Percentiles rank a stretch among this genome's conserved stretches.
phyloP scores from a whole-genome alignment of 1,140 invertebrate species.

The Tetragnatha versicolor region DNA sequence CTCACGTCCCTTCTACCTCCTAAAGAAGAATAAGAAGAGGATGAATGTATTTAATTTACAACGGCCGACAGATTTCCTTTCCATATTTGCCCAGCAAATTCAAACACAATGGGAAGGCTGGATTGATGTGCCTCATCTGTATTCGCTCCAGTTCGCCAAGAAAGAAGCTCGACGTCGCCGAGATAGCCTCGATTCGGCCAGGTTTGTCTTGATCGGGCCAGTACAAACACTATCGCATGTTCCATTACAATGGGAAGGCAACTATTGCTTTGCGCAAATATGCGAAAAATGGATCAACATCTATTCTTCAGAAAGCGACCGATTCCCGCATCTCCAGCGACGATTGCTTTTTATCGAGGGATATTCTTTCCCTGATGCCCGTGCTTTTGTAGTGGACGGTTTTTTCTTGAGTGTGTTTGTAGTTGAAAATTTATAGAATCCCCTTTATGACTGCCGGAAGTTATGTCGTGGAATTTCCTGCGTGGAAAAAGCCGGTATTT shows the following conservation, averaged over 20 bases:
- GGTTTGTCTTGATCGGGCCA: constrained; percentile 22
- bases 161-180: no score
- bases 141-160: no score
- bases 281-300: constrained; percentile 34
- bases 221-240: constrained; percentile 17
- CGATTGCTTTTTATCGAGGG: not conserved
- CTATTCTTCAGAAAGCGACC: not conserved
- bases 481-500: constrained; percentile 8
- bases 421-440: not conserved
- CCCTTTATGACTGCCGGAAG: not conserved
- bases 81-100: no score
- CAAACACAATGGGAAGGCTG: no score
- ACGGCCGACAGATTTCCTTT: no score
- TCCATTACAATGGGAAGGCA: constrained; percentile 20
- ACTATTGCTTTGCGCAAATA: constrained; percentile 29
- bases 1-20: no score
- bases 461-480: not conserved
- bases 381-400: not conserved
- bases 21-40: no score
- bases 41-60: no score
- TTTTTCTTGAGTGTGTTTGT: not conserved
- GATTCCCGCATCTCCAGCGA: not conserved
- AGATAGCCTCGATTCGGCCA: no score
- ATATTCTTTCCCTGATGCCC: not conserved
- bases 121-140: no score